Base-by-base conservation (phyloP, 2,113 vertebrate species). In the Natator depressus region DNA sequence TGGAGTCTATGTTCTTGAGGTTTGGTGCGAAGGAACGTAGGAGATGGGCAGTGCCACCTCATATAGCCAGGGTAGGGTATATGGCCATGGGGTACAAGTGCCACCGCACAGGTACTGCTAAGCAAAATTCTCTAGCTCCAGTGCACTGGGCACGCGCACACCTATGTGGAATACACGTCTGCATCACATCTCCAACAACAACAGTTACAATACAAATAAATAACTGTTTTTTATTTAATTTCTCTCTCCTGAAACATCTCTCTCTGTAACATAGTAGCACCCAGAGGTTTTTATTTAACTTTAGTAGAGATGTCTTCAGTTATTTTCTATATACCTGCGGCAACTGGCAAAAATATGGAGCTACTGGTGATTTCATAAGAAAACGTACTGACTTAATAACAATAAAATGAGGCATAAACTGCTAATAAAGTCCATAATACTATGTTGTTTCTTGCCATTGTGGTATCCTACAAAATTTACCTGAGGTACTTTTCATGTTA, bases 241-340 rank as follows among this genome's bases (percentile, higher is more conserved):
- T 84, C 3, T 47, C 90, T 94, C 96, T 96, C 93, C 80, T 95
- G 93, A 95, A 93, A 84, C 19, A 13, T n/a, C 38, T 69, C 59
- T 97, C 46, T n/a, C 1, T 3, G 47, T 80, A 80, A 78, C 46
- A 65, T 31, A 54, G 8, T 1, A 50, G 55, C 51, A 49, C 3
- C 6, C 38, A 65, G 22, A 53, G 80, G 49, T 50, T 22, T 72
- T n/a, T 55, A 57, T 62, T 46, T 62, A 31, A 19, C 46, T 79
- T 79, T 49, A 46, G 11, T 49, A 80, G 42, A 16, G 78, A 49
- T 50, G 27, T 50, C 24, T 80, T 46, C 5, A 31, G 14, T 31
- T 80, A 80, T 80, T 80, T 49, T 35, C 42, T 42, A 9, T 29
- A 38, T 35, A 51, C 50, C 80, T 50, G 35, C 24, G n/a, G 50